Percentiles rank a stretch among this genome's conserved stretches.
phyloP scores from a whole-genome alignment of 2,113 vertebrate species.

The Bostrychus sinensis region DNA sequence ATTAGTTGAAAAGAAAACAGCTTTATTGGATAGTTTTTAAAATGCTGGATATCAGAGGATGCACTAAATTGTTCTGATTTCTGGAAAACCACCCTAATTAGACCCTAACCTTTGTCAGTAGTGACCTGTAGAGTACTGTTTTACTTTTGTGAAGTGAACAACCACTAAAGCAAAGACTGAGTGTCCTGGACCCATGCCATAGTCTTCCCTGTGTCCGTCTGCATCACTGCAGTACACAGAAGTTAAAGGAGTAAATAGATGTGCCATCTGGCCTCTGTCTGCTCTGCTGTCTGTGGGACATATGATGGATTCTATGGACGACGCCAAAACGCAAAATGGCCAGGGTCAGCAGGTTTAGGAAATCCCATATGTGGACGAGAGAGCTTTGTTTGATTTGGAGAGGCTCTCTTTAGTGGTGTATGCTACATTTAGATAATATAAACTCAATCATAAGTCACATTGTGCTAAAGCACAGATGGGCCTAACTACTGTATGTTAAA shows the following conservation, averaged over 20 bases:
- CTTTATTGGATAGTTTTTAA: no score
- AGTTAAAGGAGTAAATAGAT: conserved; percentile 69
- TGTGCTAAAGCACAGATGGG: not conserved
- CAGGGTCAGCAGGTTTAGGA: conserved; percentile 68
- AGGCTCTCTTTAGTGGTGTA: conserved; percentile 26
- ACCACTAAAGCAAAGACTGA: conserved; percentile 29
- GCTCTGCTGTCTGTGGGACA: conserved; percentile 64
- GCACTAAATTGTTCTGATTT: no score
- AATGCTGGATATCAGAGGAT: no score
- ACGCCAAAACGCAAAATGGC: conserved; percentile 55
- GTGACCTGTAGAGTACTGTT: conserved; percentile 46
- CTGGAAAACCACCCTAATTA: no score
- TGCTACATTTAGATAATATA: conserved; percentile 3
- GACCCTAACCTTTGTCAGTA: conserved; percentile 60
- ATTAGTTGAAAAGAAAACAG: not conserved
- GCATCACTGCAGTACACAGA: conserved; percentile 37
- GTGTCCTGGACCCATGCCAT: conserved; percentile 37
- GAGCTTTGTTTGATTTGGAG: conserved; percentile 32
- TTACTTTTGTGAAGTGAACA: conserved; percentile 27
- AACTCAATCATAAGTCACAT: not conserved
- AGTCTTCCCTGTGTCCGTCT: no score
- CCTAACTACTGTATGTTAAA: conserved; percentile 22
- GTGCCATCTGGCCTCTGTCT: conserved; percentile 71
- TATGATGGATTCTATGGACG: conserved; percentile 67
- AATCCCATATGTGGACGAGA: conserved; percentile 61